phyloP scores from a whole-genome alignment of 2,113 vertebrate species.

The Sinocyclocheilus maitianheensis region DNA sequence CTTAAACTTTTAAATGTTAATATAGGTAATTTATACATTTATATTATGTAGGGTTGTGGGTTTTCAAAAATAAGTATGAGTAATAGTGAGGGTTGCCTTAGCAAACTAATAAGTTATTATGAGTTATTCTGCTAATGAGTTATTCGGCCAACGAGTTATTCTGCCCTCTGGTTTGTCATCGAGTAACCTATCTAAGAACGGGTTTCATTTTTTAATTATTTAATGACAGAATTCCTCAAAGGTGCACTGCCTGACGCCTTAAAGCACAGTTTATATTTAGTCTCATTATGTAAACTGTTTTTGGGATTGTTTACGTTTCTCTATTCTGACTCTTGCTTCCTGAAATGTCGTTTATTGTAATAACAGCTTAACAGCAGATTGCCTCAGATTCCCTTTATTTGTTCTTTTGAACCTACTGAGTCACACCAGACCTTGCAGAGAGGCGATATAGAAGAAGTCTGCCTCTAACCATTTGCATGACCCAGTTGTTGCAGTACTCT shows the following conservation, averaged over 20 bases:
- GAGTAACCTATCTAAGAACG: neutral
- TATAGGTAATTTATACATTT: neutral
- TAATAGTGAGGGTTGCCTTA: neutral
- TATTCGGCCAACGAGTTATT: constrained; percentile 8
- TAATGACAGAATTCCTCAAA: neutral
- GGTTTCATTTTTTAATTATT: neutral
- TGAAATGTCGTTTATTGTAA: neutral
- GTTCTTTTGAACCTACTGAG: neutral
- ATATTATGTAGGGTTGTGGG: neutral
- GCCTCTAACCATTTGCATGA: constrained; percentile 22
- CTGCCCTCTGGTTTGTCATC: constrained; percentile 2
- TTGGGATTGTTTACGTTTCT: neutral
- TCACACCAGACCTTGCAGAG: neutral
- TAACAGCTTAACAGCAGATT: neutral
- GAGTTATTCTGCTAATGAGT: neutral
- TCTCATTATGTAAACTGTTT: neutral
- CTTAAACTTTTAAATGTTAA: too few species aligned
- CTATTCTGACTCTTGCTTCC: neutral
- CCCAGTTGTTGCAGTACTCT: constrained; percentile 14
- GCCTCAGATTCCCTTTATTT: neutral
- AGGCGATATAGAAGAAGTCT: neutral
- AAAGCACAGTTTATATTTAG: neutral
- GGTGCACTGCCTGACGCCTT: neutral
- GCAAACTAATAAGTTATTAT: neutral
- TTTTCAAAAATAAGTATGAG: neutral